Evolutionary conservation across 2,113 vertebrate species (phyloP).

Genomic region (Prolemur simus): DNA sequence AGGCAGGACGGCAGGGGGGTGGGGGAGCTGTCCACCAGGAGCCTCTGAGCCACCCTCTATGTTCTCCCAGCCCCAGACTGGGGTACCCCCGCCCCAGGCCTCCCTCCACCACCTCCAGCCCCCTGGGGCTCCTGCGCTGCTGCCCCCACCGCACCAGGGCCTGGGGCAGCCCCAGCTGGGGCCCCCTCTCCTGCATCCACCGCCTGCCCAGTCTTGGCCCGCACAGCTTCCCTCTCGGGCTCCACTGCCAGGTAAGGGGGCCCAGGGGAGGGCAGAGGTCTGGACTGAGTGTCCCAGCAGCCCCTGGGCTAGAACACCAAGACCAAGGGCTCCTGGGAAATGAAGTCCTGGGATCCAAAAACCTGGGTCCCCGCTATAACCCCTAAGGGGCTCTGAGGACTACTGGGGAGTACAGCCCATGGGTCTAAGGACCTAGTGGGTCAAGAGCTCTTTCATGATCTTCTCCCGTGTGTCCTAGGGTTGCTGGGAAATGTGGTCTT

Average conservation of each 20-base stretch:
- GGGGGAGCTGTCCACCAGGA: not conserved
- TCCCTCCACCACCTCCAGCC: conserved; percentile 89
- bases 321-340: not conserved
- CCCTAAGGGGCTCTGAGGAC: not conserved
- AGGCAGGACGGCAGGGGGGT: not conserved
- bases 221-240: conserved; percentile 86
- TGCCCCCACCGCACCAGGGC: conserved; percentile 88
- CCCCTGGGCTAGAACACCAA: not conserved
- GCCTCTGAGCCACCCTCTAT: conserved; percentile 25
- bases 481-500: not conserved
- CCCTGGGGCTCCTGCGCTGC: conserved; percentile 80
- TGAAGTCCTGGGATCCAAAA: not conserved
- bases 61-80: conserved; percentile 84
- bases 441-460: not conserved
- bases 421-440: not conserved
- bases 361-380: not conserved
- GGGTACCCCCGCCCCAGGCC: conserved; percentile 85
- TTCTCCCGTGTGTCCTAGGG: not conserved
- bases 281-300: not conserved
- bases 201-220: conserved; percentile 83
- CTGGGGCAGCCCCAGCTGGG: conserved; percentile 84
- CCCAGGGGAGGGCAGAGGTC: not conserved
- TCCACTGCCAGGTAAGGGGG: conserved; percentile 85
- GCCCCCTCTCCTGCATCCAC: conserved; percentile 81
- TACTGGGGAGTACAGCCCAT: not conserved